Percentiles rank a stretch among this genome's conserved stretches.
Evolutionary conservation across 1,140 invertebrate genomes (phyloP).

Genomic region (Anoplophora glabripennis): DNA sequence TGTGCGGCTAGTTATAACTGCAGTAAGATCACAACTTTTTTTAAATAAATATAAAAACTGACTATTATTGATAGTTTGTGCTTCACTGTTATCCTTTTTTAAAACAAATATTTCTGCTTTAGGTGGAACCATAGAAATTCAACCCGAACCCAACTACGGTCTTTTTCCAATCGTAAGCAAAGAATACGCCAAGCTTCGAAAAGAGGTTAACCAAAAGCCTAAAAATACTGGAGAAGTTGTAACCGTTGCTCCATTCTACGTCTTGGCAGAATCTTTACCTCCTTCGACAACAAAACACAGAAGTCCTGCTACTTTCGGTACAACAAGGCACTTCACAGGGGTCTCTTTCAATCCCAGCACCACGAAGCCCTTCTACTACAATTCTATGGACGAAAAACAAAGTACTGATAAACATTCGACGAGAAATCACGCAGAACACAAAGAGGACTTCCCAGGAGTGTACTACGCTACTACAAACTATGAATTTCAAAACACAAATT

Average conservation of each 20-base stretch:
- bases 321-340: constrained; percentile 38
- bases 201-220: constrained; percentile 46
- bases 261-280: constrained; percentile 25
- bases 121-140: constrained; percentile 56
- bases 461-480: constrained; percentile 21
- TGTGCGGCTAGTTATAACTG: constrained; percentile 83
- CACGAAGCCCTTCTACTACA: constrained; percentile 23
- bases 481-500: constrained; percentile 20
- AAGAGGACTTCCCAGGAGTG: not conserved
- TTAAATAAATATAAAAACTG: no score
- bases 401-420: constrained; percentile 10
- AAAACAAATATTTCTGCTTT: constrained; percentile 13
- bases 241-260: constrained; percentile 31
- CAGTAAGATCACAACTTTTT: constrained; percentile 55
- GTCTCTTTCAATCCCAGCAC: constrained; percentile 29
- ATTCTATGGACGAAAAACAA: constrained; percentile 14
- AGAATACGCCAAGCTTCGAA: constrained; percentile 56
- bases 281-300: constrained; percentile 28
- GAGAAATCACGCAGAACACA: constrained; percentile 9
- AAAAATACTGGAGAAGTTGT: constrained; percentile 19
- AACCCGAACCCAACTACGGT: constrained; percentile 54
- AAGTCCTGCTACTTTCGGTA: constrained; percentile 31
- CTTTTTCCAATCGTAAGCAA: constrained; percentile 56
- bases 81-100: not conserved
- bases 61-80: no score